phyloP scores from a whole-genome alignment of 2,888 invertebrate species.

The Unio pictorum region DNA sequence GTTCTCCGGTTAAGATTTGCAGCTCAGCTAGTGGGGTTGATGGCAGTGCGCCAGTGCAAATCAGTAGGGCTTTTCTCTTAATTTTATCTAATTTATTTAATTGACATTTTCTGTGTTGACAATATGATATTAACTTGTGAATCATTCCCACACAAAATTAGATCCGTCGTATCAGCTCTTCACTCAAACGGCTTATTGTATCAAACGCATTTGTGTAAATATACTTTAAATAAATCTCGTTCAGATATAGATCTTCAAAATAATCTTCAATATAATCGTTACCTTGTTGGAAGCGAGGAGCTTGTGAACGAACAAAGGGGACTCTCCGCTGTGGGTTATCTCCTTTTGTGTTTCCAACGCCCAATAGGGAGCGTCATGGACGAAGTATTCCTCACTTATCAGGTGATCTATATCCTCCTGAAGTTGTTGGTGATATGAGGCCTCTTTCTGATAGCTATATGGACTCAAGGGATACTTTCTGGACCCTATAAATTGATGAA shows the following conservation, averaged over 20 bases:
- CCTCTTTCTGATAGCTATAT: conserved; percentile 34
- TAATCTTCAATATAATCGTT: conserved; percentile 2
- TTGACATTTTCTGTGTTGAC: no score
- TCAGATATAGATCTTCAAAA: neutral
- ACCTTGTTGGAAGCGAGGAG: conserved; percentile 55
- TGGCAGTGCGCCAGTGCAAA: no score
- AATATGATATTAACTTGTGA: no score
- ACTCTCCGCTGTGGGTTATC: conserved; percentile 56
- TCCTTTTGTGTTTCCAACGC: conserved; percentile 45
- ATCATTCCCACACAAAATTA: no score
- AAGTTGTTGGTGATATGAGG: conserved; percentile 36
- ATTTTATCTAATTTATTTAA: no score
- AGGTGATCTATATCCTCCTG: conserved; percentile 45
- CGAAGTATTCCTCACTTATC: conserved; percentile 43
- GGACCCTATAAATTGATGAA: conserved; percentile 12
- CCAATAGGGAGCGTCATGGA: conserved; percentile 55
- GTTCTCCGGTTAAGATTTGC: no score
- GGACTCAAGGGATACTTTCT: conserved; percentile 37
- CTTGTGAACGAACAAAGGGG: conserved; percentile 51
- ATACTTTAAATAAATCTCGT: neutral
- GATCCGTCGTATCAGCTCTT: no score
- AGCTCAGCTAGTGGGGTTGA: no score
- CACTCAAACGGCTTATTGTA: no score
- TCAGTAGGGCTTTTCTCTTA: no score
- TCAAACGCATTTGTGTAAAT: neutral